These are phyloP conservation scores for Regulus satrapa DNA, from an alignment of 2,113 vertebrate species.

Conservation along the genomic window DNA sequence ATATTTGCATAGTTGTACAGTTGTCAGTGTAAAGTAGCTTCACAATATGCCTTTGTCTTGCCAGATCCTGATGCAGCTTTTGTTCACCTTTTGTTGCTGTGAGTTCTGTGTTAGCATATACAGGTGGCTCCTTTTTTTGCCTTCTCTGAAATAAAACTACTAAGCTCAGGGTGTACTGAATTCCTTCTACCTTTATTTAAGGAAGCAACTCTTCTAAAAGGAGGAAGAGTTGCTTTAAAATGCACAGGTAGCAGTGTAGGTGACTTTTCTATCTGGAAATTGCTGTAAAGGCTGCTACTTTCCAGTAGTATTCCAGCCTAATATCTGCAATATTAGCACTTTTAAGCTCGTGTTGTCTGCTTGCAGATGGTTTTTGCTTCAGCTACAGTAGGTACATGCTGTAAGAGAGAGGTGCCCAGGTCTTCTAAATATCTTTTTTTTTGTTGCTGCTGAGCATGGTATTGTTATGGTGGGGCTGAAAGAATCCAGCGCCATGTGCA, in stretches of 20 bases:
- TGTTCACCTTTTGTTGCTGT: slow-evolving; percentile 9
- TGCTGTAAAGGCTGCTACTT: background rate
- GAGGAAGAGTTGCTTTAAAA: background rate
- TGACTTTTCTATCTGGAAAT: background rate
- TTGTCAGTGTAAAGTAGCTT: background rate
- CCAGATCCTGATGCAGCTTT: background rate
- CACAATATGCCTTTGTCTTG: slow-evolving; percentile 3
- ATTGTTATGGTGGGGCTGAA: background rate
- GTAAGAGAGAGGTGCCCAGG: background rate
- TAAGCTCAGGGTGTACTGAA: background rate
- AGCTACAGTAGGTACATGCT: background rate
- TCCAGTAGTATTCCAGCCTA: background rate
- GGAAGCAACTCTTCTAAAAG: background rate
- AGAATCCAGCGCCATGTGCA: background rate
- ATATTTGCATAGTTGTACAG: background rate
- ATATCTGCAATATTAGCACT: background rate
- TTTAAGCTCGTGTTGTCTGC: background rate
- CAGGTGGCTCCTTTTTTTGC: slow-evolving; percentile 9
- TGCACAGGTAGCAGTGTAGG: background rate
- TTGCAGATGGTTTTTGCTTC: background rate
- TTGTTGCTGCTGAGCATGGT: background rate
- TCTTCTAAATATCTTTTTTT: background rate
- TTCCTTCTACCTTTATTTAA: background rate
- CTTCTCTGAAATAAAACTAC: background rate
- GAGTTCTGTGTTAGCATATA: background rate